A percentile compares a stretch with the other conserved stretches of the same genome.
phyloP scores from a whole-genome alignment of 2,113 vertebrate species.

The Leucopsar rothschildi region DNA sequence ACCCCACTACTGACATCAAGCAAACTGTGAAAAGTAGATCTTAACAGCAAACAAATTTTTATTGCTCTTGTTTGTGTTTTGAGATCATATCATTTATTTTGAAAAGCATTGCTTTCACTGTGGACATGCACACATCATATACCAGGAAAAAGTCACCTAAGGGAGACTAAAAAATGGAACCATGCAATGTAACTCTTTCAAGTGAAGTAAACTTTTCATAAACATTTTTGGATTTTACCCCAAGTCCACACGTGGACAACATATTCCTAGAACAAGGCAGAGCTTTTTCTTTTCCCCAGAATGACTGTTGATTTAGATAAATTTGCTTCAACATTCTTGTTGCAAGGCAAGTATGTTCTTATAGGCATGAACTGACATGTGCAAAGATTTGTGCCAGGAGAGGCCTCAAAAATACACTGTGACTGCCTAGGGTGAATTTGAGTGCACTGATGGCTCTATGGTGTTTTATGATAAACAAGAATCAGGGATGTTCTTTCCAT shows the following conservation, averaged over 20 bases:
- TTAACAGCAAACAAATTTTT: neutral
- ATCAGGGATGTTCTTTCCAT: neutral
- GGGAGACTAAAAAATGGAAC: neutral
- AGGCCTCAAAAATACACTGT: neutral
- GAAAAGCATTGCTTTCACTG: neutral
- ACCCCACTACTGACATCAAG: neutral
- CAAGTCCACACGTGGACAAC: neutral
- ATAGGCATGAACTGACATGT: neutral
- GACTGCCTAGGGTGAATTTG: neutral
- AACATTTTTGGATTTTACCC: neutral
- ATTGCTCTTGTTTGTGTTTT: neutral
- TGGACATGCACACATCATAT: neutral
- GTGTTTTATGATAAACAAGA: neutral
- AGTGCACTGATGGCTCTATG: neutral
- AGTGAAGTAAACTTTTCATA: neutral
- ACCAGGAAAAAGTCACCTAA: neutral
- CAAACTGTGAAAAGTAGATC: neutral
- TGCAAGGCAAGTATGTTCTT: neutral
- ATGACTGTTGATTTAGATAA: neutral
- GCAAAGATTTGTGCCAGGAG: neutral
- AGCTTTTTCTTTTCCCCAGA: neutral
- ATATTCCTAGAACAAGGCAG: neutral
- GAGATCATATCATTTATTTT: neutral
- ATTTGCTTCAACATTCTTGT: neutral
- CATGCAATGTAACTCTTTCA: neutral